Evolutionary conservation across 1,140 invertebrate species (phyloP).

Genomic region (Psix sp.): DNA sequence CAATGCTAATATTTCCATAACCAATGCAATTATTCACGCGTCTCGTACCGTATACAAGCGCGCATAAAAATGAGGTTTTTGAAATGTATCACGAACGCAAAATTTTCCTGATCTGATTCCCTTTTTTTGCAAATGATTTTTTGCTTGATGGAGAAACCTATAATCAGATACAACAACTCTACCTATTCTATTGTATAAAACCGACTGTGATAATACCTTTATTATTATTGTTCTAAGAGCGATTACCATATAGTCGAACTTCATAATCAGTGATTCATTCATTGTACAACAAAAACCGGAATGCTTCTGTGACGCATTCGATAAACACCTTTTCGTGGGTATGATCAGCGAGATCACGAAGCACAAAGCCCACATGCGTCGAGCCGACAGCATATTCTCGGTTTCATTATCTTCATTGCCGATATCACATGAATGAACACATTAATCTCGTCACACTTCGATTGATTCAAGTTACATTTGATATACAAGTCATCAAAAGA

Average conservation of each 20-base stretch:
- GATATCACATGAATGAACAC: slow-evolving; percentile 6
- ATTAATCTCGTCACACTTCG: background rate
- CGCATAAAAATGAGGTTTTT: too few species aligned
- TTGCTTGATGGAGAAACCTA: too few species aligned
- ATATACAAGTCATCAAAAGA: too few species aligned
- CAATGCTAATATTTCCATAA: background rate
- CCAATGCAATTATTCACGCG: background rate
- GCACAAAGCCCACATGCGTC: background rate
- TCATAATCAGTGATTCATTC: slow-evolving; percentile 2
- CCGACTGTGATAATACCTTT: slow-evolving; percentile 43
- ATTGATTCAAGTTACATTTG: background rate
- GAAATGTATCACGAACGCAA: too few species aligned
- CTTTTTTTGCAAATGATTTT: too few species aligned
- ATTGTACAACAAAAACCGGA: slow-evolving; percentile 18
- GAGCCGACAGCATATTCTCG: background rate
- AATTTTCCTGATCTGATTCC: background rate
- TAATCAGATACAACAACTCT: background rate
- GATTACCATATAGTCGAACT: background rate
- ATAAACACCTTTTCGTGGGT: slow-evolving; percentile 12
- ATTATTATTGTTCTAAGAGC: slow-evolving; percentile 23
- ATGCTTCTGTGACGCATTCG: slow-evolving; percentile 13
- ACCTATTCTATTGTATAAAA: slow-evolving; percentile 16
- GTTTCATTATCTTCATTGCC: background rate
- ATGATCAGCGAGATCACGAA: slow-evolving; percentile 10
- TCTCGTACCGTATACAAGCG: too few species aligned